phyloP scores from a whole-genome alignment of 1,140 invertebrate species.

The Drosophila guanche region DNA sequence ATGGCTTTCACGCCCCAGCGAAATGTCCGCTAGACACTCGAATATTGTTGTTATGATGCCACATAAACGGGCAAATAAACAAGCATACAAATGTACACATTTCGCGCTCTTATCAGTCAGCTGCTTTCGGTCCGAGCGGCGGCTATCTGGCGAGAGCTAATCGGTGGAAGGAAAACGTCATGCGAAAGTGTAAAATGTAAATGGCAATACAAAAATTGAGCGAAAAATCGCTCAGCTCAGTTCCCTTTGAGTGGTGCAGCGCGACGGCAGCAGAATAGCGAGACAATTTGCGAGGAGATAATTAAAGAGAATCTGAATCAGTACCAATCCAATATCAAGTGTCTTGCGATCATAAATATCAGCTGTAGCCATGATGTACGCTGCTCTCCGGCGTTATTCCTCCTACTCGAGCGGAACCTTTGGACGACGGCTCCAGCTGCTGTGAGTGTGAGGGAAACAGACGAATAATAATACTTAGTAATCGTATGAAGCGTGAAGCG shows the following conservation, averaged over 20 bases:
- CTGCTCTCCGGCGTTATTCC: slow-evolving; percentile 28
- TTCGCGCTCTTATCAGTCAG: slow-evolving; percentile 39
- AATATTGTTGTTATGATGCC: slow-evolving; percentile 32
- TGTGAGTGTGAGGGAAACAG: slow-evolving; percentile 38
- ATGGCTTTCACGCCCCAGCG: slow-evolving; percentile 30
- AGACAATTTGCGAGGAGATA: slow-evolving; percentile 1
- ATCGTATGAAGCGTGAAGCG: slow-evolving; percentile 22
- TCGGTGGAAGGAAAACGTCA: slow-evolving; percentile 44
- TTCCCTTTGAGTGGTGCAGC: slow-evolving; percentile 39
- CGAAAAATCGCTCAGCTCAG: slow-evolving; percentile 46
- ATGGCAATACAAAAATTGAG: slow-evolving; percentile 22
- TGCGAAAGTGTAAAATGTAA: slow-evolving; percentile 50
- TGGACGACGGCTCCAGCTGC: slow-evolving; percentile 45
- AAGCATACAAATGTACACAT: slow-evolving; percentile 12
- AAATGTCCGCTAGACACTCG: slow-evolving; percentile 33
- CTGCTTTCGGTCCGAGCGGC: slow-evolving; percentile 31
- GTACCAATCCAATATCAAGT: too few relatives aligned
- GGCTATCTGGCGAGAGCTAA: slow-evolving; percentile 21
- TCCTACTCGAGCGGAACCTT: slow-evolving; percentile 42
- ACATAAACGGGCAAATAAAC: slow-evolving; percentile 3
- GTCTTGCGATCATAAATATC: not conserved
- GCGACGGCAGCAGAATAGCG: slow-evolving; percentile 13
- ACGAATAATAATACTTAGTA: slow-evolving; percentile 6
- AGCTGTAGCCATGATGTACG: slow-evolving; percentile 34
- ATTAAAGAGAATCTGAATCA: not conserved